These are phyloP conservation scores for Amphiprion percula DNA, from an alignment of 2,113 vertebrate species.

Conservation along the genomic window DNA sequence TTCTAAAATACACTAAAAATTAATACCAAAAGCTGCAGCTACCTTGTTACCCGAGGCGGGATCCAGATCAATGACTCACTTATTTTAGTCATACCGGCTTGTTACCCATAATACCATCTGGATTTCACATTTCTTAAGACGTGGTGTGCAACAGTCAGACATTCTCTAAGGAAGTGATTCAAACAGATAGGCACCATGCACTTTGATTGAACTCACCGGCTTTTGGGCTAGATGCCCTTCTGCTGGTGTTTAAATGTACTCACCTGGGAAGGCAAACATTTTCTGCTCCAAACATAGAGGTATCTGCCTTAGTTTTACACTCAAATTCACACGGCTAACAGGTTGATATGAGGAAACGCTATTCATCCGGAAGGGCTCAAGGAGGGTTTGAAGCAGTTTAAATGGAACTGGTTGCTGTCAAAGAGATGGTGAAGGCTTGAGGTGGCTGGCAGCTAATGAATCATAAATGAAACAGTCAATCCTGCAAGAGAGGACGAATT, in stretches of 20 bases:
- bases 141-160: constrained; percentile 17
- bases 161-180: constrained; percentile 25
- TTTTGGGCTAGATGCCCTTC: constrained; percentile 19
- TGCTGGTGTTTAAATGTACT: constrained; percentile 20
- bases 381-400: not conserved
- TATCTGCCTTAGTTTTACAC: constrained; percentile 2
- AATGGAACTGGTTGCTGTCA: not conserved
- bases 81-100: constrained; percentile 27
- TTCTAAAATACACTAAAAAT: not conserved
- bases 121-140: constrained; percentile 37
- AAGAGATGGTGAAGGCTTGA: not conserved
- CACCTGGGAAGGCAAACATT: constrained; percentile 18
- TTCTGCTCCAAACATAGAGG: not conserved
- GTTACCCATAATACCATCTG: constrained; percentile 33
- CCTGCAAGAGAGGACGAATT: not conserved
- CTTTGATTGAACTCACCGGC: constrained; percentile 33
- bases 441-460: not conserved
- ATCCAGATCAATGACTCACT: constrained; percentile 34
- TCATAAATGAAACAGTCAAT: constrained; percentile 1
- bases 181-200: constrained; percentile 27
- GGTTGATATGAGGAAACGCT: not conserved
- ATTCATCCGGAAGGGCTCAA: not conserved
- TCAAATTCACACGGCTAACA: not conserved
- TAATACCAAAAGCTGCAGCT: constrained; percentile 16
- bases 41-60: not conserved